Evolutionary conservation across 2,888 invertebrate genomes (phyloP).

Genomic region (Melieria picta): DNA sequence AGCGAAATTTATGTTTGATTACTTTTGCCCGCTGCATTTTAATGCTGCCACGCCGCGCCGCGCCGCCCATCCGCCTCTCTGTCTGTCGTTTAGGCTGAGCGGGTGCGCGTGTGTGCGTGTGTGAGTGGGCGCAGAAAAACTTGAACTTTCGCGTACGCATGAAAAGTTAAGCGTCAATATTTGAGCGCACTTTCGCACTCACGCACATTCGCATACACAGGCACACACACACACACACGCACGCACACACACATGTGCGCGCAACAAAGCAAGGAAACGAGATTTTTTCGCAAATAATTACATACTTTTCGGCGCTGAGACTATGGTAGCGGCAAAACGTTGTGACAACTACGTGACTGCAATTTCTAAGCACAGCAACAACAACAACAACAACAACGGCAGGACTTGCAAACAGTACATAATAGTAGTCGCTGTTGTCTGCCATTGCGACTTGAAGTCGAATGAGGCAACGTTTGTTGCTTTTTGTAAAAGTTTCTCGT

Average conservation of each 20-base stretch:
- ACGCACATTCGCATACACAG: background rate
- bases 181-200: background rate
- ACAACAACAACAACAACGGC: background rate
- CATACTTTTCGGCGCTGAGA: background rate
- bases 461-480: background rate
- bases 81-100: too few species aligned
- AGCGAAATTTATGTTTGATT: slow-evolving; percentile 38
- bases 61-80: too few species aligned
- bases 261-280: background rate
- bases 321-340: slow-evolving; percentile 43
- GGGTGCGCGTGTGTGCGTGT: slow-evolving; percentile 9
- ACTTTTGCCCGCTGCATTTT: slow-evolving; percentile 35
- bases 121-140: background rate
- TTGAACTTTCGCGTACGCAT: slow-evolving; percentile 16
- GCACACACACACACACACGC: background rate
- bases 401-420: too few species aligned
- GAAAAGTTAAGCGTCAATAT: slow-evolving; percentile 22
- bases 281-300: background rate
- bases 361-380: slow-evolving; percentile 45
- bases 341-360: slow-evolving; percentile 58
- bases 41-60: background rate
- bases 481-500: background rate
- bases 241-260: slow-evolving; percentile 2
- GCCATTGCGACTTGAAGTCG: too few species aligned
- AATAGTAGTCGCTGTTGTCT: too few species aligned